Base-by-base conservation (phyloP, 2,888 invertebrate species). In the Iselma pallidipennis region DNA sequence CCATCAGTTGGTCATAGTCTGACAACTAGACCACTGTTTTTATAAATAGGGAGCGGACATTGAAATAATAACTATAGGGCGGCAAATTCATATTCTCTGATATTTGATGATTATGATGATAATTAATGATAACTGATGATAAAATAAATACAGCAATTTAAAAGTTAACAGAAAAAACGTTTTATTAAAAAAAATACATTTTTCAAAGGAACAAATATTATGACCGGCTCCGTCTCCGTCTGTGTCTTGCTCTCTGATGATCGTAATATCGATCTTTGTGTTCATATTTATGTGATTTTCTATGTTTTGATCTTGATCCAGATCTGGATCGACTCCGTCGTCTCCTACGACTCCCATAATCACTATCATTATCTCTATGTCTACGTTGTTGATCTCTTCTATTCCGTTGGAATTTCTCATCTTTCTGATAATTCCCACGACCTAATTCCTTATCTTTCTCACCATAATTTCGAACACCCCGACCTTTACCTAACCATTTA, bases 401-500 rank as follows among this genome's bases (percentile, higher is more conserved):
- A n/a, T 53, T 42, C 28, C 33, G 51, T 21, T 56, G 48, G 25
- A 42, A 19, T 26, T 31, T 23, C 19, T 50, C 54, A 55, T 67
- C 63, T 61, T 60, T 69, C 57, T 73, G 72, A 71, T 73, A 80
- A 71, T 71, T 78, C 23, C 74, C 74, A 62, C 74, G 66, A 59
- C 71, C 80, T 64, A 78, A 77, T 59, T 74, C 77, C 28, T 74
- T 71, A 33, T 80, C 80, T 66, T 76, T 74, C n/a, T 77, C 76
- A 62, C 82, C 82, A 66, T 83, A 83, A 77, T 87, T 85, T 66
- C 86, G 85, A 0, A 93, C 88, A 4, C 93, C 93, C 76, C 90
- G 86, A 0, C 94, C 95, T 83, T 95, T 95, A 2, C 95, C 95
- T 56, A 89, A 85, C 94, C 95, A 96, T 73, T 90, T 90, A 72